These are phyloP conservation scores for Philereme transversata DNA, from an alignment of 2,888 invertebrate species.

Conservation along the genomic window DNA sequence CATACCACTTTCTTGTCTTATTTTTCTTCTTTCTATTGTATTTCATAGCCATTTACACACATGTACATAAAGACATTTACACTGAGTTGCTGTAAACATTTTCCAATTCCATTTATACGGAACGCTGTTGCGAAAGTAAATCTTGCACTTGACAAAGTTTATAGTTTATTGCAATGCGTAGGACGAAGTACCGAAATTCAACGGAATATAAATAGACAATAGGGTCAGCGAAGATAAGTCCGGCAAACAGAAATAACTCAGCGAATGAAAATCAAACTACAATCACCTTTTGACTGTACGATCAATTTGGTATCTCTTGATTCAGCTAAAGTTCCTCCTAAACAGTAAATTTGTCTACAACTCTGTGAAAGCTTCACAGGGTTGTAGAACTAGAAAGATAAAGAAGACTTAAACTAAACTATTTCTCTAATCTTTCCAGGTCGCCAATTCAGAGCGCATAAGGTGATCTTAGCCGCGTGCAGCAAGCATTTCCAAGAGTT, in stretches of 20 bases:
- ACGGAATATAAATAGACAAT: constrained; percentile 52
- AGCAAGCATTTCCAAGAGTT: constrained; percentile 96
- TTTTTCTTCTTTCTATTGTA: too few species aligned
- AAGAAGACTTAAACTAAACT: background rate
- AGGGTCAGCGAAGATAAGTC: constrained; percentile 48
- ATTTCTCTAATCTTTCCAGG: constrained; percentile 79
- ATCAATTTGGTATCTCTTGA: background rate
- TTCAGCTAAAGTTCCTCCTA: too few species aligned
- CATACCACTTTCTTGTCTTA: too few species aligned
- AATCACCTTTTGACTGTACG: background rate
- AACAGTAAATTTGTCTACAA: too few species aligned
- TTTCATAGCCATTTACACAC: too few species aligned
- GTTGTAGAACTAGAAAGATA: too few species aligned
- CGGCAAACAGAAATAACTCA: constrained; percentile 25
- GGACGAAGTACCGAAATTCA: constrained; percentile 42
- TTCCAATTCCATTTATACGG: too few species aligned
- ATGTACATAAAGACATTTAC: too few species aligned
- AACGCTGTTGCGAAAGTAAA: too few species aligned
- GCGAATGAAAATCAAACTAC: too few species aligned
- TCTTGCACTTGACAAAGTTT: constrained; percentile 35
- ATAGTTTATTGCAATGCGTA: constrained; percentile 59
- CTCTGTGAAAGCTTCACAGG: too few species aligned
- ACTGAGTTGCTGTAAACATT: too few species aligned
- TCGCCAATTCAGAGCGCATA: constrained; percentile 95
- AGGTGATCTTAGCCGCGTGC: constrained; percentile 95